Percentiles rank a stretch among this genome's conserved stretches.
These are phyloP conservation scores for Naja naja DNA, from an alignment of 2,113 vertebrate species.

Conservation along the genomic window DNA sequence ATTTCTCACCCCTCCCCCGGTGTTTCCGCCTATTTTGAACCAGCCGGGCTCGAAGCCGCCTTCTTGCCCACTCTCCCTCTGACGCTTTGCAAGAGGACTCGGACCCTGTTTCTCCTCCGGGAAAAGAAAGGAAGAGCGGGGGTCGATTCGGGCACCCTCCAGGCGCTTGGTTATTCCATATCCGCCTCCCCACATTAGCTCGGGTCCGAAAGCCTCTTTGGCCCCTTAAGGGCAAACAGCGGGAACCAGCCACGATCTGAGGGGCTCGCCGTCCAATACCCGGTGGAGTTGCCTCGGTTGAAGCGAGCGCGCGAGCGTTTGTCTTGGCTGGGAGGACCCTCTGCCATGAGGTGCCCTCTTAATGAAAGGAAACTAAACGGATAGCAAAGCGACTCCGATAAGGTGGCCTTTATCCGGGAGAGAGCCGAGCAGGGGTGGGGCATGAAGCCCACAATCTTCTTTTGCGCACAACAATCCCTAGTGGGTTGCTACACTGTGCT, in stretches of 20 bases:
- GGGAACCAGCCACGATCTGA: too few species aligned
- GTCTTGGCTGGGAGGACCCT: not conserved
- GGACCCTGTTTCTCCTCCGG: not conserved
- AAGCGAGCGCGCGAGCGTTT: not conserved
- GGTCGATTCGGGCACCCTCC: conserved; percentile 8
- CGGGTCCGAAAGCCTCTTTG: not conserved
- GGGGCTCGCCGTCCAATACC: not conserved
- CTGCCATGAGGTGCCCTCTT: not conserved
- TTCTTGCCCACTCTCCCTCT: not conserved
- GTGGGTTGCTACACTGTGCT: not conserved
- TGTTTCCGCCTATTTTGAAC: not conserved
- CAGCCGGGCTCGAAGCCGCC: not conserved
- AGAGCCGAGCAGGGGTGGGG: not conserved
- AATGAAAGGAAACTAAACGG: not conserved
- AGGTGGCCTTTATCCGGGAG: not conserved
- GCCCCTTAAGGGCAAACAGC: not conserved
- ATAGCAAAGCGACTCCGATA: not conserved
- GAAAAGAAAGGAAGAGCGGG: conserved; percentile 11
- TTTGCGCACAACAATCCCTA: not conserved
- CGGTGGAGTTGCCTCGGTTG: not conserved
- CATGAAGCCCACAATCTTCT: too few species aligned
- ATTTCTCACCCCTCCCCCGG: not conserved
- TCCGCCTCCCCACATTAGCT: not conserved
- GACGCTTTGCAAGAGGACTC: not conserved
- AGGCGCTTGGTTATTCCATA: conserved; percentile 27